Evolutionary conservation across 2,888 invertebrate genomes (phyloP), one percentile per base, ranked within the genome.

Genomic region (Zaprionus bogoriensis): DNA sequence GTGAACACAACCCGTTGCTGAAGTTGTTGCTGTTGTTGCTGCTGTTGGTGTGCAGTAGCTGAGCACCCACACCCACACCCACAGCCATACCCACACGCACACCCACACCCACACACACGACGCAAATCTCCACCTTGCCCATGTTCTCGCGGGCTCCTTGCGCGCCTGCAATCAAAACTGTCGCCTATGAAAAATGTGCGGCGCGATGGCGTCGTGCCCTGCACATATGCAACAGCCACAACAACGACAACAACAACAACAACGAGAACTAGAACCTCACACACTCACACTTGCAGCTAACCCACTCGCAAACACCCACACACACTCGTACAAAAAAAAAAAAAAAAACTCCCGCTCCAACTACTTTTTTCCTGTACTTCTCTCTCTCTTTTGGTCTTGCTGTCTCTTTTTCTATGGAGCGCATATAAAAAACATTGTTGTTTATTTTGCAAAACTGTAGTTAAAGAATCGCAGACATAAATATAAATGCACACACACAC

Each of bases 141-240:
- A 22, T 36, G 52, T 69, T 55, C 52, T 48, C 27, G 27, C 28
- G 20, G 30, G 0, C 36, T 47, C 42, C 44, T 67, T 51, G 51
- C 44, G 54, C 41, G 61, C 50, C 50, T 64, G 87, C 81, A 83
- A 84, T 83, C 87, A 84, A 81, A 83, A 87, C 82, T 84, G 87
- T 87, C 81, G 76, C 74, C 85, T 80, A 67, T 84, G 84, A 83
- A 80, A 84, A 86, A 82, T 83, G 84, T 68, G 63, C 77, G 77
- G 76, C 73, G 72, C 78, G 81, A 84, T 86, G 80, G 86, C 80
- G 74, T 67, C 86, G 51, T 63, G 57, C 65, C 64, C 61, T 64
- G 61, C 71, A 60, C 53, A 59, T 38, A 59, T 39, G 54, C 65
- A 53, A 38, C 41, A 50, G 22, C 20, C 38, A 41, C 42, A 36